phyloP scores from a whole-genome alignment of 2,888 invertebrate species.

The Atrina japonica region DNA sequence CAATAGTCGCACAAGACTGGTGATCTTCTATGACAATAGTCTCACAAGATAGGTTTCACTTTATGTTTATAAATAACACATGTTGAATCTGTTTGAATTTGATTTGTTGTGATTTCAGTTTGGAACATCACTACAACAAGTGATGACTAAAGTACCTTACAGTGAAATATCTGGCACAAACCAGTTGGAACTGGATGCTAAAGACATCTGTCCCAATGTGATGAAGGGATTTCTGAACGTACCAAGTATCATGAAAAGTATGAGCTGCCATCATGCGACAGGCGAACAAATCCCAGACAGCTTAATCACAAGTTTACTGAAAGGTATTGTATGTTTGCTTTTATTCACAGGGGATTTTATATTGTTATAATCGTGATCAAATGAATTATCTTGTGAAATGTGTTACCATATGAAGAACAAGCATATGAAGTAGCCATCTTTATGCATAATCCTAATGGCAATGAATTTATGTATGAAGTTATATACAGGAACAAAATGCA shows the following conservation, averaged over 20 bases:
- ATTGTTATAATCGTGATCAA: background rate
- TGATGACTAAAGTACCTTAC: conserved; percentile 90
- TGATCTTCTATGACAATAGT: too few relatives aligned
- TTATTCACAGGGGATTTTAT: too few relatives aligned
- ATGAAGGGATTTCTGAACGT: conserved; percentile 90
- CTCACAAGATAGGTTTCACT: too few relatives aligned
- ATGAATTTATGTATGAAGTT: too few relatives aligned
- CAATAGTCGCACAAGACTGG: too few relatives aligned
- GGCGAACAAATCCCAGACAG: conserved; percentile 87
- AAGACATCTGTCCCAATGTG: conserved; percentile 91
- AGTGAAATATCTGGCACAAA: conserved; percentile 92
- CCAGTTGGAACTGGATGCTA: conserved; percentile 96
- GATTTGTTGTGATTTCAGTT: conserved; percentile 84
- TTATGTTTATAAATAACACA: too few relatives aligned
- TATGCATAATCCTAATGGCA: too few relatives aligned
- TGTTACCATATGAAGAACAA: too few relatives aligned
- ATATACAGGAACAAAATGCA: too few relatives aligned
- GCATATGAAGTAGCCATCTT: too few relatives aligned
- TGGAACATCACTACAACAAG: conserved; percentile 92
- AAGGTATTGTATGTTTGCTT: conserved; percentile 79
- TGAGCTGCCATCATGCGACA: conserved; percentile 89
- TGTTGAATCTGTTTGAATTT: too few relatives aligned
- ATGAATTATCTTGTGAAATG: background rate
- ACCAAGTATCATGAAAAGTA: conserved; percentile 83
- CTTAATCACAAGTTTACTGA: conserved; percentile 84